Evolutionary conservation across 2,797 vertebrate species (phyloP).

Genomic region (Parauchenoglanis punctatus): DNA sequence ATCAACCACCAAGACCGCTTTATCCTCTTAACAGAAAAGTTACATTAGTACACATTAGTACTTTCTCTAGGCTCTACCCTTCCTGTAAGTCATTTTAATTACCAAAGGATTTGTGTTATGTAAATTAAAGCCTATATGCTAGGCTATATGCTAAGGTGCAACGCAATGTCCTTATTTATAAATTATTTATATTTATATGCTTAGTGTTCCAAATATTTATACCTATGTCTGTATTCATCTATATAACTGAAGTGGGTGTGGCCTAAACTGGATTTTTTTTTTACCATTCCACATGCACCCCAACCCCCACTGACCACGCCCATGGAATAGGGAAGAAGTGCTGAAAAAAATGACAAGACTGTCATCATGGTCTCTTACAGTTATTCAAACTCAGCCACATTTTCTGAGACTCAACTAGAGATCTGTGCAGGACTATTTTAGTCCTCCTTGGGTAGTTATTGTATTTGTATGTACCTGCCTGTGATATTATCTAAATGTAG

Average conservation of each 20-base stretch:
- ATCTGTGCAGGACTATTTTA: neutral
- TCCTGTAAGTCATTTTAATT: conserved; percentile 6
- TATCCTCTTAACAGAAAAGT: conserved; percentile 21
- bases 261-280: neutral
- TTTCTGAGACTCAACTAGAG: neutral
- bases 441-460: neutral
- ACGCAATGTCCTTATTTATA: neutral
- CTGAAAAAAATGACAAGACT: neutral
- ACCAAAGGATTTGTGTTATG: neutral
- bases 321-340: neutral
- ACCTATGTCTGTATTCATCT: neutral
- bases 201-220: neutral
- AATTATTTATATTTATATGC: neutral
- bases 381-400: neutral
- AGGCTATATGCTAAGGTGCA: neutral
- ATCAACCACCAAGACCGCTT: conserved; percentile 9
- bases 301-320: too few relatives aligned
- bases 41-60: conserved; percentile 10
- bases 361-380: neutral
- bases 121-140: neutral
- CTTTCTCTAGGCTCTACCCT: neutral
- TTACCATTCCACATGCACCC: neutral
- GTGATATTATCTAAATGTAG: neutral
- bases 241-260: neutral
- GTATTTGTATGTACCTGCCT: neutral